phyloP scores from a whole-genome alignment of 2,888 invertebrate species.

The Phoronis australis region DNA sequence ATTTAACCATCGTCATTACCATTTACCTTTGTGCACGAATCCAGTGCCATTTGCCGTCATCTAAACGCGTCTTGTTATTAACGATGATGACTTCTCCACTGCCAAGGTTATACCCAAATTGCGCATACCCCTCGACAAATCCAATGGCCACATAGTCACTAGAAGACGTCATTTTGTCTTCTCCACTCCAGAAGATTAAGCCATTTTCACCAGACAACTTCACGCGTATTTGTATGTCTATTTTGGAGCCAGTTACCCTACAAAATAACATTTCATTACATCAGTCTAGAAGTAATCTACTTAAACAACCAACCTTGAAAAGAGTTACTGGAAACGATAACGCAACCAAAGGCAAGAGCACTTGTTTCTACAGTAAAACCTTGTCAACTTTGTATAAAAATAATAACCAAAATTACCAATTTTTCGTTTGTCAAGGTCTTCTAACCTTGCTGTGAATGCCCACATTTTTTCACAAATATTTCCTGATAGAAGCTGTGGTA shows the following conservation, averaged over 20 bases:
- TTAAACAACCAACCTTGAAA: too few relatives aligned
- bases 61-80: conserved; percentile 78
- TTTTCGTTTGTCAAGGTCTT: too few relatives aligned
- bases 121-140: conserved; percentile 71
- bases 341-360: too few relatives aligned
- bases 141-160: conserved; percentile 81
- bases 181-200: conserved; percentile 79
- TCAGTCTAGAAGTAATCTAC: too few relatives aligned
- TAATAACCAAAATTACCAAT: too few relatives aligned
- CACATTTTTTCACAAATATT: too few relatives aligned
- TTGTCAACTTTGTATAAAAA: too few relatives aligned
- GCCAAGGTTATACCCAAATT: conserved; percentile 75
- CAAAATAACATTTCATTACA: too few relatives aligned
- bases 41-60: conserved; percentile 83
- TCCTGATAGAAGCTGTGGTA: too few relatives aligned
- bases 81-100: conserved; percentile 79
- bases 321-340: too few relatives aligned
- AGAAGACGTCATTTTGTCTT: conserved; percentile 58
- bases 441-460: too few relatives aligned
- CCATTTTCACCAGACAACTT: conserved; percentile 68
- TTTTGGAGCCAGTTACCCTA: conserved; percentile 75
- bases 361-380: too few relatives aligned
- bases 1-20: neutral
- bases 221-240: conserved; percentile 84
- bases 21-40: conserved; percentile 68